Evolutionary conservation across 2,797 vertebrate genomes (phyloP).

Genomic region (Cygnus olor): DNA sequence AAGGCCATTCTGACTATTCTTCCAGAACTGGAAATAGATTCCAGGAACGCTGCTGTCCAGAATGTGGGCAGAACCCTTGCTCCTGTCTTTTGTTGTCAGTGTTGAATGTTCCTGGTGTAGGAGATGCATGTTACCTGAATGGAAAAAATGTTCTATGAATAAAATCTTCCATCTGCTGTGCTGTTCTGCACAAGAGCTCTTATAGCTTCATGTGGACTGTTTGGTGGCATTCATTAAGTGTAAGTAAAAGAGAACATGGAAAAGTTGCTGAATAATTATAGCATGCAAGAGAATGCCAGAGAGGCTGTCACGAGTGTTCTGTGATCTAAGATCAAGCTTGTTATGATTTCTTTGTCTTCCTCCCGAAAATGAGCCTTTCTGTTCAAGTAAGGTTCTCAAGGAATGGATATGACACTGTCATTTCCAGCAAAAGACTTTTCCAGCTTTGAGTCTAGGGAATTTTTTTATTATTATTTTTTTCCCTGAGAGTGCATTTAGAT

Average conservation of each 20-base stretch:
- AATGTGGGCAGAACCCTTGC: neutral
- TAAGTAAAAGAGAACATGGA: neutral
- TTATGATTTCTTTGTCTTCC: neutral
- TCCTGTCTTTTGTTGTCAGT: neutral
- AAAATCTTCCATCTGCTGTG: neutral
- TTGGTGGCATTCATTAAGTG: neutral
- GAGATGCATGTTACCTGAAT: neutral
- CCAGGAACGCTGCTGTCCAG: neutral
- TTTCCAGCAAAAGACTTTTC: neutral
- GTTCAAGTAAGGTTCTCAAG: neutral
- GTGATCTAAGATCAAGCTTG: neutral
- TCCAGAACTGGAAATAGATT: neutral
- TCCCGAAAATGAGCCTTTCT: neutral
- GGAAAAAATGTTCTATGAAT: neutral
- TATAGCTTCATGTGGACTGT: neutral
- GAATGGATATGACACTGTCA: neutral
- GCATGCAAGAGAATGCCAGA: neutral
- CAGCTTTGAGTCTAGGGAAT: no score
- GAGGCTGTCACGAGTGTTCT: neutral
- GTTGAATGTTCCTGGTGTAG: neutral
- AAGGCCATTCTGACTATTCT: neutral
- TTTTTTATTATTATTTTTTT: no score
- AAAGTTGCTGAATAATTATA: neutral
- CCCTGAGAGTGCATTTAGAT: no score
- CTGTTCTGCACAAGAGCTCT: neutral